A percentile compares a stretch with the other conserved stretches of the same genome.
Conservation (phyloP, 2,797 vertebrate species). For the Streptopelia turtur region DNA sequence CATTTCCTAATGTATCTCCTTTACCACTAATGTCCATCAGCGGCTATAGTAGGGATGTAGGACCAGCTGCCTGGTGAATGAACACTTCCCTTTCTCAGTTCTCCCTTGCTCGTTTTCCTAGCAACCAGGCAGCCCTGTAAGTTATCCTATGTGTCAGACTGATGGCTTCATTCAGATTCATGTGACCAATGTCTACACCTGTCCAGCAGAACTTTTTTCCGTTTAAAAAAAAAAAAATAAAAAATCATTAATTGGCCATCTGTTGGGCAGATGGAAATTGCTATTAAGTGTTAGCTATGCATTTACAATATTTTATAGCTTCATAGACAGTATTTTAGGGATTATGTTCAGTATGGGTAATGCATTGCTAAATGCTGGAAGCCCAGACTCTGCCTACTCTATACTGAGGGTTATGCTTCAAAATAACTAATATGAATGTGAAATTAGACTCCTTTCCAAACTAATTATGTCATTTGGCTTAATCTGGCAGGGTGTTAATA, state of each 20-base stretch:
- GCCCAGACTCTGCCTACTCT: neutral
- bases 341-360: neutral
- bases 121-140: neutral
- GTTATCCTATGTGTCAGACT: neutral
- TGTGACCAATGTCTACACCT: accelerated
- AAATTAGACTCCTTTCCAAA: slow-evolving; percentile 16
- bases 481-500: neutral
- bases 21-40: neutral
- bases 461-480: slow-evolving; percentile 1
- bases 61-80: neutral
- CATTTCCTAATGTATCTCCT: neutral
- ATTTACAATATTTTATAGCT: neutral
- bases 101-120: neutral
- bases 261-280: neutral
- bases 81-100: neutral
- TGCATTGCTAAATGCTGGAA: neutral
- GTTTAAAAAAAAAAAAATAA: neutral
- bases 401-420: neutral
- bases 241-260: neutral
- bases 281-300: neutral
- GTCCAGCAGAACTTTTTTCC: neutral
- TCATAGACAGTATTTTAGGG: neutral
- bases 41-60: neutral
- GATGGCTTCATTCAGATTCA: neutral
- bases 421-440: neutral